A percentile compares a stretch with the other conserved stretches of the same genome.
phyloP scores from a whole-genome alignment of 1,140 invertebrate genomes.

The Macrobrachium rosenbergii region DNA sequence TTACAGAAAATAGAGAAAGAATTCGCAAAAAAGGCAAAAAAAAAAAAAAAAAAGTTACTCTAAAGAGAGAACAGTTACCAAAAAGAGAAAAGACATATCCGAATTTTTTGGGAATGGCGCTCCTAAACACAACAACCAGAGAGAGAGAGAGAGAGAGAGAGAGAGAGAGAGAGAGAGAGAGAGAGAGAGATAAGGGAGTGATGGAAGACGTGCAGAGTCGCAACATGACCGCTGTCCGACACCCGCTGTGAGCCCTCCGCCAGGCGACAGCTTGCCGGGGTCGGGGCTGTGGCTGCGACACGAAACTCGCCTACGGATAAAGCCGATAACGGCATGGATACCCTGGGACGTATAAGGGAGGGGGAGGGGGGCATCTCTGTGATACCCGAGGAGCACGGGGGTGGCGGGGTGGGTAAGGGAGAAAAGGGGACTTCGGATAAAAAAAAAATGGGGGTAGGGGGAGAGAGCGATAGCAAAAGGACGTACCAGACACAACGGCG shows the following conservation, averaged over 20 bases:
- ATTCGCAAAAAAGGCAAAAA: too few relatives aligned
- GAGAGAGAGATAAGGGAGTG: slow-evolving; percentile 4
- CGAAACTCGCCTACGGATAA: not conserved
- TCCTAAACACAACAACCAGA: too few relatives aligned
- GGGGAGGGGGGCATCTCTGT: not conserved
- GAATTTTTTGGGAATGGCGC: too few relatives aligned
- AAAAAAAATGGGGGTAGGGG: not conserved
- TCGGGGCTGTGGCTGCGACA: not conserved
- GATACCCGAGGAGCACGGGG: too few relatives aligned
- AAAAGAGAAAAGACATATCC: too few relatives aligned
- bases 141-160: not conserved
- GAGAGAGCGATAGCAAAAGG: not conserved
- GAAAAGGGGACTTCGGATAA: not conserved
- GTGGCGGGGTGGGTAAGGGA: not conserved
- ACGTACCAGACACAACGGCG: not conserved
- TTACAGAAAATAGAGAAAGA: too few relatives aligned
- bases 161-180: not conserved
- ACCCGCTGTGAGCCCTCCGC: slow-evolving; percentile 2
- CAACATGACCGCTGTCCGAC: slow-evolving; percentile 28
- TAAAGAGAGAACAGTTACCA: not conserved
- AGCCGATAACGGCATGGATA: not conserved
- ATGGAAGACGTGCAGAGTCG: slow-evolving; percentile 29
- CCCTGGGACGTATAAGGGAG: not conserved
- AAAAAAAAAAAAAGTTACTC: not conserved
- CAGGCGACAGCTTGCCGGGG: slow-evolving; percentile 38